Evolutionary conservation across 2,113 vertebrate species (phyloP), one percentile per base, ranked within the genome.

Genomic region (Hydrolagus affinis): DNA sequence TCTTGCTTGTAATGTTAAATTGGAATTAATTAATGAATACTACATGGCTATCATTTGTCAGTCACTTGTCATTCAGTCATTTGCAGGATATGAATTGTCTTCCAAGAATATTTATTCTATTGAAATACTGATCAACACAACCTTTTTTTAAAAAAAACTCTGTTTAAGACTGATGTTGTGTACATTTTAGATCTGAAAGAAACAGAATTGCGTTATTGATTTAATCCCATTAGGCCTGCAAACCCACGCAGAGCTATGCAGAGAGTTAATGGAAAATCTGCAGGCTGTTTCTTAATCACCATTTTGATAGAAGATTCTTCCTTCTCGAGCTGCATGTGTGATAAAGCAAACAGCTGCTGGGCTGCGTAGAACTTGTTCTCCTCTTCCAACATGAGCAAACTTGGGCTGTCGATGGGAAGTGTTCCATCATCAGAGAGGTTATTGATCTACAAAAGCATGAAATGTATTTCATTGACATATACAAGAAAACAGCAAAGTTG

Each of bases 191-290:
- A 44, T 44, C 6, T 44, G 44, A 44, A 6, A 44, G 44, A 44
- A 6, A 62, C 62, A 66, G 17, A 66, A 17, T 83, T 66, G 62
- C 25, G 66, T 28, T 66, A 9, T 17, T 83, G 14, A 17, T 64
- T 86, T 56, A 23, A 57, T 72, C 76, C 86, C 87, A 30, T 87
- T 86, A 97, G 88, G 59, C 92, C 92, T 86, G 87, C 85, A 25
- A 97, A 91, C 32, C 95, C 94, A 19, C 85, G 89, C 85, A 98
- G 74, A 2, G 91, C 90, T 32, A 97, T 91, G 4, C 92, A 96
- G 25, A 98, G 91, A 87, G 96, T 85, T 0, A 96, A 89, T 0
- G 94, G 94, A 70, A 69, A 86, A 85, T 92, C 85, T 12, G 87
- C 86, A 0, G 92, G 86, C 1, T 89, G 88, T 30, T 88, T 85